Percentiles rank a stretch among this genome's conserved stretches.
phyloP scores from a whole-genome alignment of 2,113 vertebrate species.

The Micromys minutus region DNA sequence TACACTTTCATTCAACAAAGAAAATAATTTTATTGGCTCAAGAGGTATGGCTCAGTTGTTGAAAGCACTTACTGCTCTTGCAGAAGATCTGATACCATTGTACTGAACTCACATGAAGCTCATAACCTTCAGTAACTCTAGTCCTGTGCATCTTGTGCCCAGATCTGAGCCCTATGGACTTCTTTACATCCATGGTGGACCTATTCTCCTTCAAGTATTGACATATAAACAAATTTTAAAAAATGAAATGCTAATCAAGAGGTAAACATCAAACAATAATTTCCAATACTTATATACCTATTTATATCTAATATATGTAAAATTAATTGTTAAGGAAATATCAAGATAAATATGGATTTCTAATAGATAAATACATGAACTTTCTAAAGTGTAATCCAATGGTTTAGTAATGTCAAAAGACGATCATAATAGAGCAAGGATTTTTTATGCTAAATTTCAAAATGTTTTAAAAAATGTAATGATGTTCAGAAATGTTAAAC shows the following conservation, averaged over 20 bases:
- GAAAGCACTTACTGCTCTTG: background rate
- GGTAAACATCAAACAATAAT: background rate
- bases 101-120: background rate
- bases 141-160: background rate
- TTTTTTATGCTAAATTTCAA: background rate
- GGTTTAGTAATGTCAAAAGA: background rate
- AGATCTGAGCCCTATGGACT: background rate
- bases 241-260: background rate
- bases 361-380: background rate
- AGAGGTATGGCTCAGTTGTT: background rate
- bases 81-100: background rate
- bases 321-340: background rate
- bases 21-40: background rate
- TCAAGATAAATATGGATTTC: background rate
- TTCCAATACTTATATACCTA: background rate
- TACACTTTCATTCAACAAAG: background rate
- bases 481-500: background rate
- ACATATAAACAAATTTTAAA: background rate
- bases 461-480: background rate
- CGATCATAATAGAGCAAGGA: background rate
- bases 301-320: background rate
- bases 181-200: fast-evolving
- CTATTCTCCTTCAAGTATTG: background rate
- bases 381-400: background rate
- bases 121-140: background rate